Base-by-base conservation (phyloP, 2,888 invertebrate species). In the Lissonota sp. region DNA sequence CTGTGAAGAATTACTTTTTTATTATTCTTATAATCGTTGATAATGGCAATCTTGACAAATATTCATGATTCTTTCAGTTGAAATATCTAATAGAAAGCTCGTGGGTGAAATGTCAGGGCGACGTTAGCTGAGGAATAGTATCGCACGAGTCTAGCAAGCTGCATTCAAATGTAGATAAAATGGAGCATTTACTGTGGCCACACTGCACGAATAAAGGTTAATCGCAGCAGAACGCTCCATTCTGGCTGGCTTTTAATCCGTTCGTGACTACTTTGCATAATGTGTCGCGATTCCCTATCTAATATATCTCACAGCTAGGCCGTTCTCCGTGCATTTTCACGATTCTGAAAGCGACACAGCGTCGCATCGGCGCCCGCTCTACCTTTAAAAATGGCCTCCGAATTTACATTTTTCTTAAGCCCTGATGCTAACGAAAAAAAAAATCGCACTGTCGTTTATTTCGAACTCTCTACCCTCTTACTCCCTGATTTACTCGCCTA, bases 211-310 rank as follows among this genome's bases (percentile, higher is more conserved):
- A 87, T 85, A 83, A 85, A 84, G 87, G 84, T 85, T 85, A 87
- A 86, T 86, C 86, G 85, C 83, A 84, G 83, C 85, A 67, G 84
- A 86, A 85, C 84, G 84, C 86, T 86, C 87, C 87, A 87, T 88
- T 26, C 86, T 83, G 84, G 84, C 85, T 85, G 85, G 85, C 86
- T 88, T 88, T 89, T 88, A 88, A 88, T 89, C 88, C 87, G 85
- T 86, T 86, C 86, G 86, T 87, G 86, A 84, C 86, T 87, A 80
- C 84, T 88, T 88, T 87, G 87, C 88, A 89, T 88, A 86, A 87
- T 85, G 84, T 84, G 83, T 71, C 83, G 67, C 73, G 70, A 53
- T 75, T 75, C 62, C 60, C 14, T 75, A 14, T 26, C 53, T 75
- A 71, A n/a, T 51, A 62, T 39, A 60, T 39, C n/a, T 39, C 60